phyloP scores from a whole-genome alignment of 2,113 vertebrate species.

The Platichthys stellatus region DNA sequence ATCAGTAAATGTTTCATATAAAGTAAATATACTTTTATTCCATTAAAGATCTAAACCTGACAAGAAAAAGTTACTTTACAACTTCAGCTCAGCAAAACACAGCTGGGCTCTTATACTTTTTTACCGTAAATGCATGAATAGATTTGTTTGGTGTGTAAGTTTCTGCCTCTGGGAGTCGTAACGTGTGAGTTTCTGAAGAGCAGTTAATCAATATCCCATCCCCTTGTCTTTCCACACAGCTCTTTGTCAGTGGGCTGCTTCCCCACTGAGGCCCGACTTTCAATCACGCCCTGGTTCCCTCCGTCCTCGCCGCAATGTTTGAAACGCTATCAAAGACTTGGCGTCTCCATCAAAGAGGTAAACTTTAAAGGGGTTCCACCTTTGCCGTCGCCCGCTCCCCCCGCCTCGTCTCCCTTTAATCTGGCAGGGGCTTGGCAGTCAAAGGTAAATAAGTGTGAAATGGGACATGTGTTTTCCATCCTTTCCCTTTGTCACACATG shows the following conservation, averaged over 20 bases:
- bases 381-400: slow-evolving; percentile 47
- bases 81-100: neutral
- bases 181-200: neutral
- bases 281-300: slow-evolving; percentile 64
- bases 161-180: neutral
- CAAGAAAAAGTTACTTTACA: neutral
- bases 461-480: slow-evolving; percentile 86
- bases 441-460: slow-evolving; percentile 85
- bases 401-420: slow-evolving; percentile 60
- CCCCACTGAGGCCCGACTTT: slow-evolving; percentile 36
- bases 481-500: slow-evolving; percentile 77
- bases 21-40: too few species aligned
- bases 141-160: neutral
- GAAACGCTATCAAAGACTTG: slow-evolving; percentile 73
- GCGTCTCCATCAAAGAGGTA: slow-evolving; percentile 72
- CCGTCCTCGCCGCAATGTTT: slow-evolving; percentile 62
- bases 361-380: slow-evolving; percentile 73
- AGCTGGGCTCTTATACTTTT: neutral
- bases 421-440: slow-evolving; percentile 76
- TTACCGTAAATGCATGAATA: neutral
- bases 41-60: too few species aligned
- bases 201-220: slow-evolving; percentile 7
- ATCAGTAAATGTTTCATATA: too few species aligned
- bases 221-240: slow-evolving; percentile 47
- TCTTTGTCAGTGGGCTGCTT: slow-evolving; percentile 55